These are phyloP conservation scores for Macaria notata DNA, from an alignment of 2,888 invertebrate species.

Conservation along the genomic window DNA sequence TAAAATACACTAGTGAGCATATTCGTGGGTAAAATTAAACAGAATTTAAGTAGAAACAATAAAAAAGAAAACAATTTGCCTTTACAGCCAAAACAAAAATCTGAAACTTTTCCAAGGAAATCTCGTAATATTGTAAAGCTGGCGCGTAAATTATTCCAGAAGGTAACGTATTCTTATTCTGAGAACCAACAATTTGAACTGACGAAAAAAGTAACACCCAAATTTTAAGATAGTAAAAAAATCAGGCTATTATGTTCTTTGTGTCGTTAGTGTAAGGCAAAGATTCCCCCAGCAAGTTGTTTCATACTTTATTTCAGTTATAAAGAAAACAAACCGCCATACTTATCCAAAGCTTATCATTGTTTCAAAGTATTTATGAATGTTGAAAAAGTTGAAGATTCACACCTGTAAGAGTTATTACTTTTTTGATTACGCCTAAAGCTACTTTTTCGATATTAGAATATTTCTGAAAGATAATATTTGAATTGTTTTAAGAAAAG, in stretches of 20 bases:
- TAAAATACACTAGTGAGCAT: too few species aligned
- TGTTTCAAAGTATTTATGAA: constrained; percentile 23
- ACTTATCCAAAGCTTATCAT: constrained; percentile 27
- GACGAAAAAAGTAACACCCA: constrained; percentile 27
- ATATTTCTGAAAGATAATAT: too few species aligned
- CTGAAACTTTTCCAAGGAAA: constrained; percentile 21
- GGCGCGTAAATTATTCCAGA: constrained; percentile 39
- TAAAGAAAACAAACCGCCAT: constrained; percentile 12
- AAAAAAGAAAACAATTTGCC: too few species aligned
- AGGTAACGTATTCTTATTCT: constrained; percentile 36
- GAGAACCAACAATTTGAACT: constrained; percentile 36
- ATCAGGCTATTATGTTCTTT: too few species aligned
- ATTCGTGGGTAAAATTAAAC: too few species aligned
- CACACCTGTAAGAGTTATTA: constrained; percentile 9
- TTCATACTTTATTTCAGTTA: constrained; percentile 8
- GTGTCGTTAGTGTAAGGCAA: too few species aligned
- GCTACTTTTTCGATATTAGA: too few species aligned
- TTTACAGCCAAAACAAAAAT: too few species aligned
- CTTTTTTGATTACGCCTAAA: constrained; percentile 12
- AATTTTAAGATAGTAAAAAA: too few species aligned
- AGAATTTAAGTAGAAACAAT: too few species aligned
- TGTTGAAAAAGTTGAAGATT: constrained; percentile 13
- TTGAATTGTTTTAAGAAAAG: too few species aligned
- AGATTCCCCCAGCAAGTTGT: too few species aligned
- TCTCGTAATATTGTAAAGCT: constrained; percentile 29